Base-by-base conservation (phyloP, 64 coral and sea anemone genomes). In the Exaiptasia diaphana region DNA sequence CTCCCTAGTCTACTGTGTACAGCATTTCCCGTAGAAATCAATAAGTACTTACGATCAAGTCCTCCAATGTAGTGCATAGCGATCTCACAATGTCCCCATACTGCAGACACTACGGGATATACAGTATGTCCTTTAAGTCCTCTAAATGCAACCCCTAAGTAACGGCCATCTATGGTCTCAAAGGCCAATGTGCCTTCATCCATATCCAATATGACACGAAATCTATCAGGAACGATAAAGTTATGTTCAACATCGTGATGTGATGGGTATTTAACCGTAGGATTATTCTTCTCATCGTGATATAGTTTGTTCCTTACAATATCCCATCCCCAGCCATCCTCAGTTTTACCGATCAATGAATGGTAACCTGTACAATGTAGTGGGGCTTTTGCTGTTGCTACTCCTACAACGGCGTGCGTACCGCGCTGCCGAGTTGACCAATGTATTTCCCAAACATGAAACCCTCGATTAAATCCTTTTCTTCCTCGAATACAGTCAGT, bases 31-130 rank as follows among this genome's bases (percentile, higher is more conserved):
- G 61, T 15, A 73, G 38, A 23, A 71, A 71, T 11, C 67, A 10
- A 71, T 50, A 6, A 25, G 24, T 75, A 99, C 95, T 99, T 89
- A 99, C 95, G 95, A 77, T 99, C 95, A 36, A 99, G 68, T 56
- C 95, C 95, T 9, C 95, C 95, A 3, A 99, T 73, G 42, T 99
- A 99, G 38, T 82, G 75, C 95, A 99, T 99, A 17, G 90, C 87
- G 56, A 99, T 92, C 54, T 99, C 95, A 56, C 95, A 99, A 42
- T 99, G 95, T 67, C 95, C 95, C 95, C 95, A 99, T 1, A 99
- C 95, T 10, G 95, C 95, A 21, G 95, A 99, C 12, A 99, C 90
- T 15, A 99, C 82, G 23, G 95, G 95, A 35, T 85, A 89, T 3
- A 99, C 79, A 27, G 85, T 93, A 41, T 99, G 91, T 28, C 95